Evolutionary conservation across 2,797 vertebrate genomes (phyloP), one percentile per base, ranked within the genome.

Genomic region (Argentina silus): DNA sequence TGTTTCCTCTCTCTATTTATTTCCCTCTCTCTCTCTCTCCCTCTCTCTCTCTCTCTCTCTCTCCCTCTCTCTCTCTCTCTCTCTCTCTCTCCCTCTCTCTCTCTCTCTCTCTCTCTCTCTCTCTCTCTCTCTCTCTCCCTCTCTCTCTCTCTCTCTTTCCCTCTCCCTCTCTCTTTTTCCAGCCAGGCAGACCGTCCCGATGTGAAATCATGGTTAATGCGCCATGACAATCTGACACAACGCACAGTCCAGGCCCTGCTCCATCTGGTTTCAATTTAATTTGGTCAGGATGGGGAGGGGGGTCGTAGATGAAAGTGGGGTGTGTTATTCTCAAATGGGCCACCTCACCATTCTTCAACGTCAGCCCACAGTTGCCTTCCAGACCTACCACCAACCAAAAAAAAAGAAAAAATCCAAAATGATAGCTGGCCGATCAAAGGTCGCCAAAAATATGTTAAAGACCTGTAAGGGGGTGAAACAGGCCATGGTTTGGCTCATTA

Each of bases 191-290:
- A 78, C 72, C 75, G 78, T 88, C 85, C 91, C 87, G 83, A 88
- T 80, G 86, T 89, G 85, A 91, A 94, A 91, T 93, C 89, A 86
- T 84, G 78, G 78, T 86, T 93, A 84, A 70, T 93, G 82, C 83
- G 73, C 85, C 90, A 73, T 86, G 81, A 89, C 86, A 90, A 89
- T 93, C 93, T 91, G 89, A 88, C 82, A 92, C 90, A 86, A 91
- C 72, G 86, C 85, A 85, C 86, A 77, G 1, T 82, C 76, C 81
- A 80, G 85, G 87, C 86, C 87, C 78, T 81, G 79, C 87, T 94
- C 93, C 93, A 93, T 92, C 89, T 94, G 94, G 89, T 94, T 95
- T 95, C 59, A 84, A 93, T 95, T 95, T 94, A 91, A 94, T 94
- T 92, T 89, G 85, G 89, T 86, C 86, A 79, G 83, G 82, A 68